A percentile compares a stretch with the other conserved stretches of the same genome.
Conservation (phyloP, 2,888 invertebrate species). For the Molorchus minor region DNA sequence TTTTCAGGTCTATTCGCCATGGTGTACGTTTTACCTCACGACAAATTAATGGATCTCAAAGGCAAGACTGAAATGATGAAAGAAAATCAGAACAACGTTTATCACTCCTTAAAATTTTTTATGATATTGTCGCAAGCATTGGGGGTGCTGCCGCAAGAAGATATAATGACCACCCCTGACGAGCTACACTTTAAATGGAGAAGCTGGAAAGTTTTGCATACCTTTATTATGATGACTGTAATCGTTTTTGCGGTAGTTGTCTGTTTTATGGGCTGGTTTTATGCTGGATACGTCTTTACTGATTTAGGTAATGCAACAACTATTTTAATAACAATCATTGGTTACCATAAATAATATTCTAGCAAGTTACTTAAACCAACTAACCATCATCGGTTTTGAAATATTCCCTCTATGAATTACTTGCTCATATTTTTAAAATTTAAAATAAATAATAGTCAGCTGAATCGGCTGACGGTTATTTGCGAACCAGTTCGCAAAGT, state of each 20-base stretch:
- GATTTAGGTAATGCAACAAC: conserved; percentile 32
- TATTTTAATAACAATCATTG: not conserved
- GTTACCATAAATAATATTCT: no score
- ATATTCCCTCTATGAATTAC: no score
- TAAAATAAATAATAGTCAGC: no score
- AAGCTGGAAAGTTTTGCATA: conserved; percentile 34
- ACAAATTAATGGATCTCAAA: not conserved
- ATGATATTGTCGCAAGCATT: conserved; percentile 34
- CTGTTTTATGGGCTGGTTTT: conserved; percentile 31
- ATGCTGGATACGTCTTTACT: conserved; percentile 32
- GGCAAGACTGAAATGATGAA: not conserved
- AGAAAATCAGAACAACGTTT: not conserved
- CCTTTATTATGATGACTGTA: conserved; percentile 27
- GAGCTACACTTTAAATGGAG: conserved; percentile 36
- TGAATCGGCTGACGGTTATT: no score
- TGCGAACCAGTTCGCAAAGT: no score
- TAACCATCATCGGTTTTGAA: no score
- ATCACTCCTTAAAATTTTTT: conserved; percentile 33
- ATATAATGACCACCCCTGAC: conserved; percentile 8
- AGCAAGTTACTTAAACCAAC: no score
- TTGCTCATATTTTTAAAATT: no score
- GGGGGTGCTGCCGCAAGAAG: conserved; percentile 35
- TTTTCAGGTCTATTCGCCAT: not conserved
- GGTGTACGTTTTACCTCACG: conserved; percentile 24
- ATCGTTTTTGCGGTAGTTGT: conserved; percentile 19